Evolutionary conservation across 2,797 vertebrate genomes (phyloP).

Genomic region (Syngnathus acus): DNA sequence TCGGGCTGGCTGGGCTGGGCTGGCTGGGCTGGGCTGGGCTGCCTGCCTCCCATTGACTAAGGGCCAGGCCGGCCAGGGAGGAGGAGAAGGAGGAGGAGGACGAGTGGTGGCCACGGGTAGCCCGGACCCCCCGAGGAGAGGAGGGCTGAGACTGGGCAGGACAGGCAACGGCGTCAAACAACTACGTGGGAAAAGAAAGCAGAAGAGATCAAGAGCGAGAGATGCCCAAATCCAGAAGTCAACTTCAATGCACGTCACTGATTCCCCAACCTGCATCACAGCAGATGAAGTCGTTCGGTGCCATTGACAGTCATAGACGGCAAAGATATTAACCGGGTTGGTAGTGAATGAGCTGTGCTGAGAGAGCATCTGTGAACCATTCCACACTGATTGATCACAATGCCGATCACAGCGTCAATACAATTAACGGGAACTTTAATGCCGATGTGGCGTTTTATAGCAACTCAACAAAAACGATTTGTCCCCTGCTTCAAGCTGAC

Average conservation of each 20-base stretch:
- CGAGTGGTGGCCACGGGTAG: constrained; percentile 40
- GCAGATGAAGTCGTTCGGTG: too few species aligned
- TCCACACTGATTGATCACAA: too few species aligned
- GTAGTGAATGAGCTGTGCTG: neutral
- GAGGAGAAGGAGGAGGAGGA: constrained; percentile 38
- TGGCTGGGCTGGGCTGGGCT: constrained; percentile 34
- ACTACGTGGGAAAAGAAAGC: constrained; percentile 10
- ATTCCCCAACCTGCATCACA: neutral
- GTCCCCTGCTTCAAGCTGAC: constrained; percentile 4
- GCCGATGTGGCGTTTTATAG: too few species aligned
- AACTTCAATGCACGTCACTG: neutral
- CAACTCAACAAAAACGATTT: neutral
- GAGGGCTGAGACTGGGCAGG: constrained; percentile 22
- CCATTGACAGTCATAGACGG: too few species aligned
- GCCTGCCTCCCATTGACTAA: too few species aligned
- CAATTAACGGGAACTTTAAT: too few species aligned
- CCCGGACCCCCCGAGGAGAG: constrained; percentile 37
- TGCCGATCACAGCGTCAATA: too few species aligned
- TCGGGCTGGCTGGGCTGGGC: constrained; percentile 58
- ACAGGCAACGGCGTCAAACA: constrained; percentile 16
- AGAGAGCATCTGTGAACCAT: neutral
- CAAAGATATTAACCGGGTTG: too few species aligned
- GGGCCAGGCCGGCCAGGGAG: too few species aligned
- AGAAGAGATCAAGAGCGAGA: neutral
- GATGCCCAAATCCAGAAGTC: neutral